These are phyloP conservation scores for Clarias magur DNA, from an alignment of 2,113 vertebrate species.

Conservation along the genomic window DNA sequence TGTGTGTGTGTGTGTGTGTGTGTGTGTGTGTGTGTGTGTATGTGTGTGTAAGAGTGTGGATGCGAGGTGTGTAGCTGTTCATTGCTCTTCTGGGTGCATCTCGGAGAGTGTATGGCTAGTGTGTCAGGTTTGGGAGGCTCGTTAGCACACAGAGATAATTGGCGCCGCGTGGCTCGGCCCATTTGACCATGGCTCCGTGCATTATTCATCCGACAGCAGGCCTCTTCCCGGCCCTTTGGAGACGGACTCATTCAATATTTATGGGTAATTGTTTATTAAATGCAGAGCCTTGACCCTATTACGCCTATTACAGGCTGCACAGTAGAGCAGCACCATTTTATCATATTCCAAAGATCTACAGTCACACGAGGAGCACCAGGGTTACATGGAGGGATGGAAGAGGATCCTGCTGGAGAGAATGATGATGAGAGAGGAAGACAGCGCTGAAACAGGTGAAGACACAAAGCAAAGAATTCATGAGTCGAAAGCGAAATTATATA, in stretches of 20 bases:
- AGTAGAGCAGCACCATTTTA: constrained; percentile 58
- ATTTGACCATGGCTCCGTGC: constrained; percentile 71
- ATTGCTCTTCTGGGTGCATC: constrained; percentile 19
- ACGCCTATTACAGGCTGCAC: constrained; percentile 70
- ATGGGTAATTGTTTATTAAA: constrained; percentile 84
- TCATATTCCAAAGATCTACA: constrained; percentile 68
- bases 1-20: constrained; percentile 15
- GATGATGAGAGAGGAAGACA: constrained; percentile 51
- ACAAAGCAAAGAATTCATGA: constrained; percentile 29
- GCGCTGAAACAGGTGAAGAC: constrained; percentile 29
- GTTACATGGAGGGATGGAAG: constrained; percentile 42
- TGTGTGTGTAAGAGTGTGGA: constrained; percentile 1
- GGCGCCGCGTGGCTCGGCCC: constrained; percentile 61
- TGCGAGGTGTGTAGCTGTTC: constrained; percentile 7
- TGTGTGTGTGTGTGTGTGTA: constrained; percentile 10
- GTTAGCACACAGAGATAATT: constrained; percentile 74
- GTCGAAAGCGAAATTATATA: constrained; percentile 48
- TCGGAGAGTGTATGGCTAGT: constrained; percentile 22
- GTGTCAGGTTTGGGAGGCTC: constrained; percentile 59
- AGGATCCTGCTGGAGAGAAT: constrained; percentile 42
- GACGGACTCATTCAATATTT: constrained; percentile 77
- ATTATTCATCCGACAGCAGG: constrained; percentile 76
- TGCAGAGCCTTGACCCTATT: constrained; percentile 78
- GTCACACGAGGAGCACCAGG: constrained; percentile 50
- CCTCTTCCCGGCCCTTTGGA: constrained; percentile 67